Percentiles rank a stretch among this genome's conserved stretches.
Evolutionary conservation across 1,140 invertebrate species (phyloP).

Genomic region (Pogonus chalceus): DNA sequence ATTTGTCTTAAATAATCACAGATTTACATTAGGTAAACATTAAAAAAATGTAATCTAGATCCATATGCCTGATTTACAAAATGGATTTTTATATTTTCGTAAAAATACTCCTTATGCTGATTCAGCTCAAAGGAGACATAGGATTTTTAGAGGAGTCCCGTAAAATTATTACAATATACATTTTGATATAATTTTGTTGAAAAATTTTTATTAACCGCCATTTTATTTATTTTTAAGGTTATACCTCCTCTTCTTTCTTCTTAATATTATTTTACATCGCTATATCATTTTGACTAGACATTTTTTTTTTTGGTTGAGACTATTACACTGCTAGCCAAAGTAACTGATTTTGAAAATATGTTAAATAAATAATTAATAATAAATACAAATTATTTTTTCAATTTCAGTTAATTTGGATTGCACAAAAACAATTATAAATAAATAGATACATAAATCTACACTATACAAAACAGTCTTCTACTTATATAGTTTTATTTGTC

Average conservation of each 20-base stretch:
- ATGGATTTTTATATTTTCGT: too few relatives aligned
- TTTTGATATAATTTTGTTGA: too few relatives aligned
- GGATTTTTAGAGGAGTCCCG: too few relatives aligned
- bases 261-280: not conserved
- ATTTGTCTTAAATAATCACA: not conserved
- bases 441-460: constrained; percentile 4
- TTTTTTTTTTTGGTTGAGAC: not conserved
- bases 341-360: not conserved
- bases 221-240: too few relatives aligned
- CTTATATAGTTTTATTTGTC: not conserved
- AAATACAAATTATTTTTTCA: not conserved
- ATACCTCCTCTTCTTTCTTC: not conserved
- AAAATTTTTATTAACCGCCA: too few relatives aligned
- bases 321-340: not conserved
- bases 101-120: too few relatives aligned
- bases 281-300: not conserved
- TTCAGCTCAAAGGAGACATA: too few relatives aligned
- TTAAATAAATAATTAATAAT: not conserved
- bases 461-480: not conserved
- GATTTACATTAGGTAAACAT: not conserved
- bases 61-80: too few relatives aligned
- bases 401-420: not conserved
- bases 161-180: too few relatives aligned
- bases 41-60: too few relatives aligned
- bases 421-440: not conserved